Evolutionary conservation across 2,797 vertebrate genomes (phyloP).

Genomic region (Selene dorsalis): DNA sequence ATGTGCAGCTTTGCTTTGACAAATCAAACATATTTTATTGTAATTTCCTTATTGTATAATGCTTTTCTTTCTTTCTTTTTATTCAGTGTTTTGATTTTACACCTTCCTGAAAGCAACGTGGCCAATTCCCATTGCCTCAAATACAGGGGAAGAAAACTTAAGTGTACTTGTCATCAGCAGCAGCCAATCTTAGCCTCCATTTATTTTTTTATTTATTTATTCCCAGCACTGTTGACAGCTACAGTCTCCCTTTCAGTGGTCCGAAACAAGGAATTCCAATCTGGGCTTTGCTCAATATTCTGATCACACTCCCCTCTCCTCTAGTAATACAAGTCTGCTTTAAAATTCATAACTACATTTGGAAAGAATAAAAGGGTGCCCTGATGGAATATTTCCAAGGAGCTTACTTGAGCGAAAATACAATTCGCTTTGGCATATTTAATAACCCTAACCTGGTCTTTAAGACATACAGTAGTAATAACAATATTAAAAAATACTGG

Average conservation of each 20-base stretch:
- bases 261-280: constrained; percentile 85
- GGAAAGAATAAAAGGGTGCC: constrained; percentile 87
- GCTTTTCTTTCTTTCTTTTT: neutral
- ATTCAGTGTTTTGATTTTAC: constrained; percentile 13
- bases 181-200: constrained; percentile 49
- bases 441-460: constrained; percentile 87
- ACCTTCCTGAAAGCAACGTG: constrained; percentile 14
- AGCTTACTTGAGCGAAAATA: constrained; percentile 89
- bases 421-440: constrained; percentile 89
- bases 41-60: constrained; percentile 4
- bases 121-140: constrained; percentile 22
- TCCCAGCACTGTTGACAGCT: constrained; percentile 58
- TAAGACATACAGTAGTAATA: constrained; percentile 85
- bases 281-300: constrained; percentile 85
- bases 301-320: constrained; percentile 84
- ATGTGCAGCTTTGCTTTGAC: constrained; percentile 17
- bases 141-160: constrained; percentile 16
- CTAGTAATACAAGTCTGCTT: constrained; percentile 88
- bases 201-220: constrained; percentile 4
- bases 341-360: constrained; percentile 92
- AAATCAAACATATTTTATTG: constrained; percentile 6
- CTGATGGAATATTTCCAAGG: constrained; percentile 89
- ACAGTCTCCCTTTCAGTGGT: constrained; percentile 65
- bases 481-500: constrained; percentile 74
- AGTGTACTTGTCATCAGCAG: constrained; percentile 44